Evolutionary conservation across 2,797 vertebrate genomes (phyloP), one percentile per base, ranked within the genome.

Genomic region (Myripristis jacobus): DNA sequence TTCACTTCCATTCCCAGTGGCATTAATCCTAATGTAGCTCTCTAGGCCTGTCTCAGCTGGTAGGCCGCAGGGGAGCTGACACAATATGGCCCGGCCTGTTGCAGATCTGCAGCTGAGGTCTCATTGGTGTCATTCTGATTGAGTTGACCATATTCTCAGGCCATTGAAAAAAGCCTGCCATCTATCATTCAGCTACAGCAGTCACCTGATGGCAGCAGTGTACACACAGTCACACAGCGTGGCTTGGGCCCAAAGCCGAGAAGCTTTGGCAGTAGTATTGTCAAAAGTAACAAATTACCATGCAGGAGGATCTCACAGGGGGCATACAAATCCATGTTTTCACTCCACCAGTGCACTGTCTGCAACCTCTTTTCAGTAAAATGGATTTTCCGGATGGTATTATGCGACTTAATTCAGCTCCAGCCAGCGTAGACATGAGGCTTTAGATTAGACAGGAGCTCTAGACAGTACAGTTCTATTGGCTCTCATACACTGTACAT

Each of bases 351-450:
- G 0, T 63, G 41, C 36, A 70, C 65, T 25, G 56, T 77, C 72
- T 75, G 54, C 52, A 81, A 83, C 61, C 72, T 68, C 60, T 62
- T 29, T 38, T 21, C 63, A 54, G 56, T 47, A 50, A 80, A 89
- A 79, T 22, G 10, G 58, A 87, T 88, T 89, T 80, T 81, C 44
- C 7, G 4, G 38, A 47, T 67, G 54, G 22, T 44, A 67, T 80
- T 69, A 59, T 56, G 61, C 24, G 64, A 59, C 29, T 55, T 66
- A 61, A 75, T 57, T 65, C 67, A 79, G 50, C 19, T 71, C 46
- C 27, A 71, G 57, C 53, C 65, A 44, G 48, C 62, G 51, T 41
- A 65, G 41, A 74, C 60, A 75, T 38, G 25, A 66, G 36, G 51
- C 21, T 68, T 82, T 73, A 70, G 65, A 71, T 73, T 54, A 77